Evolutionary conservation across 2,888 invertebrate genomes (phyloP), one percentile per base, ranked within the genome.

Genomic region (Luperina testacea): DNA sequence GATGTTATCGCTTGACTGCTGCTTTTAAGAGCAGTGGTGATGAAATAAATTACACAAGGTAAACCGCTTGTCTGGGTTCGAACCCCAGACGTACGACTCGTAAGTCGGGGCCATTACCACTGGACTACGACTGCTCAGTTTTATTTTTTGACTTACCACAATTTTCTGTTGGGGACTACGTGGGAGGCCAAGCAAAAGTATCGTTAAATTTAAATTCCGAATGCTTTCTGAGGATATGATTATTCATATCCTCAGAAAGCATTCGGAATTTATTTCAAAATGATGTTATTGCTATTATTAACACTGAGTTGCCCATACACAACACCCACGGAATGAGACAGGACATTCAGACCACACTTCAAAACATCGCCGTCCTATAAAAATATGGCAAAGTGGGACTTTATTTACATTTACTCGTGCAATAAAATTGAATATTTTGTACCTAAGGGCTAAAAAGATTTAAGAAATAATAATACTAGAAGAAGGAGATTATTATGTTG

Each of bases 251-350:
- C n/a, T 24, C 42, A 59, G 11, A 79, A 45, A 24, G 8, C 51
- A 27, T 68, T 57, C 27, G 9, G 15, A 71, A 24, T 63, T n/a
- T 42, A 83, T 84, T 42, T n/a, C 48, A 68, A n/a, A 64, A 72
- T 24, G 0, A 68, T 71, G 63, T 63, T 68, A 80, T 51, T 64
- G 32, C 68, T 84, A 48, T 69, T 80, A 63, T 57, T 57, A 57
- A 13, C 15, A 51, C 65, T 51, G 63, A 63, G 68, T 63, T 64
- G 80, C 32, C 32, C 68, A 38, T 81, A 24, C 57, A 51, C 32
- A 72, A 64, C 84, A 32, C 81, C 82, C 82, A 82, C 82, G 63
- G 51, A 51, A 69, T 75, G 38, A 72, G 42, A 11, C 42, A 45
- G 59, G 76, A 32, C 51, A 48, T 72, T 53, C 68, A 57, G 38